Conservation (phyloP, 2,797 vertebrate genomes). For the Cossypha dichroa region DNA sequence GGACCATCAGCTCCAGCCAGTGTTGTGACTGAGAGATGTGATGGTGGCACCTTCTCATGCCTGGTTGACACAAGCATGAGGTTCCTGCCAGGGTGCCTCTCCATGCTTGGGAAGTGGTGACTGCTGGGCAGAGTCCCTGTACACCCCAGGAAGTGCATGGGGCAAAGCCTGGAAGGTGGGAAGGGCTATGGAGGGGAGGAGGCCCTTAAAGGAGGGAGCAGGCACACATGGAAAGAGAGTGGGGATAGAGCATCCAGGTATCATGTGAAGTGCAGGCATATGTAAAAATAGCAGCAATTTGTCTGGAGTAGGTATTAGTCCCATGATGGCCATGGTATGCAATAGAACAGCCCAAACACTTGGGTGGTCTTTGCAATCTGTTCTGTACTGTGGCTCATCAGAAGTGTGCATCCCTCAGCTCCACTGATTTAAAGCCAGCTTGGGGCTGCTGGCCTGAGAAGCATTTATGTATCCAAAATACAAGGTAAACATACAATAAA, state of each 20-base stretch:
- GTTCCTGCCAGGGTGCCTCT: neutral
- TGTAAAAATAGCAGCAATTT: neutral
- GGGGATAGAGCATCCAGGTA: neutral
- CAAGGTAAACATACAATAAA: neutral
- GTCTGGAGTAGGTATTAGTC: neutral
- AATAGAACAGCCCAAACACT: fast-evolving
- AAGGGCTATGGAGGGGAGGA: neutral
- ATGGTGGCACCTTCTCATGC: neutral
- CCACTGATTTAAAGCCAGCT: neutral
- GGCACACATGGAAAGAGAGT: fast-evolving
- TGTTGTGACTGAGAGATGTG: neutral
- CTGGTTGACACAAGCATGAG: neutral
- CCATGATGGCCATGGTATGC: neutral
- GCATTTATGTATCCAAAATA: neutral
- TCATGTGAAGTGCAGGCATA: neutral
- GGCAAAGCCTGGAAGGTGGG: neutral
- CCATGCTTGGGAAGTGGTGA: neutral
- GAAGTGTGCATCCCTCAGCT: neutral
- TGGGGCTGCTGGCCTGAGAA: neutral
- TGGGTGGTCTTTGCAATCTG: fast-evolving
- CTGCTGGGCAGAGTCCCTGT: neutral
- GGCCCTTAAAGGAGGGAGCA: neutral
- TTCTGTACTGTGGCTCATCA: neutral
- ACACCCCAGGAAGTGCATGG: neutral
- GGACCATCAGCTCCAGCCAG: neutral